Base-by-base conservation (phyloP, 2,888 invertebrate genomes). In the Tiliacea aurago region DNA sequence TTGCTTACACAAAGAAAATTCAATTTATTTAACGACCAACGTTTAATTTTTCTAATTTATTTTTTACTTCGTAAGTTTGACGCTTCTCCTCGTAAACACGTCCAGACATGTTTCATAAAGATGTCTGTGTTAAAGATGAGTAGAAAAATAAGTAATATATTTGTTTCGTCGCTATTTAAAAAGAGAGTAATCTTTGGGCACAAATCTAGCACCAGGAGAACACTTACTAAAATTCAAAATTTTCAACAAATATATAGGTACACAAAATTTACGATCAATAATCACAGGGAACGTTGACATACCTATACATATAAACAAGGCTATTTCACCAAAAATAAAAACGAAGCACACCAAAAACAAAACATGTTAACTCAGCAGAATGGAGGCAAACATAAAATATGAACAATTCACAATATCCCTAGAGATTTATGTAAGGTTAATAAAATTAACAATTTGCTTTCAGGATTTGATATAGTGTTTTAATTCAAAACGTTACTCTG, bases 391-490 rank as follows among this genome's bases (percentile, higher is more conserved):
- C 67, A 81, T 76, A 85, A 81, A 85, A 87, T 83, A 81, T 86
- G 75, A 83, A 85, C 79, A 81, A 81, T 85, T 70, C 71, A 80
- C 73, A 77, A 80, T 85, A 81, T 75, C 85, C 79, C 80, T 63
- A 75, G 74, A 77, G 85, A 86, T 84, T 85, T 85, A 85, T 81
- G 80, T 71, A 78, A 85, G 80, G 84, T 74, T 77, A 81, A 86
- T 85, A 84, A 85, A 85, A 85, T 86, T 85, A 87, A 78, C 84
- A 87, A 86, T 86, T 81, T 84, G 81, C 81, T 79, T 67, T 69
- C 76, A 66, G 75, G 51, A 58, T 72, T 78, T 85, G 85, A 86
- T 87, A 85, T 85, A 85, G 80, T 79, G 75, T 80, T 87, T 86
- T 81, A 85, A 84, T 87, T 80, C 80, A 77, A 78, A 86, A 73